Percentiles rank a stretch among this genome's conserved stretches.
Evolutionary conservation across 2,797 vertebrate species (phyloP).

Genomic region (Enteromius fasciolatus): DNA sequence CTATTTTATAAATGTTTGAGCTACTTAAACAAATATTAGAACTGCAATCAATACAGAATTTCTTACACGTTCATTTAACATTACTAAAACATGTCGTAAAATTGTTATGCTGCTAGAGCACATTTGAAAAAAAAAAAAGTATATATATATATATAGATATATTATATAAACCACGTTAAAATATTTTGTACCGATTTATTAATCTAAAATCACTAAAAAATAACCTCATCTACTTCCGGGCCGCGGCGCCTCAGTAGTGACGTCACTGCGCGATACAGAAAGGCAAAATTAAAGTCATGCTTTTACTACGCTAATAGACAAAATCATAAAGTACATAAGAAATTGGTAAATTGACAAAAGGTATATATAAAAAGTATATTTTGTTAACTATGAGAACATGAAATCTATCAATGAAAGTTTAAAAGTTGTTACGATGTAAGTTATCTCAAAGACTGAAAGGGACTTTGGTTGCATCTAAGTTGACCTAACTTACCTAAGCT

Average conservation of each 20-base stretch:
- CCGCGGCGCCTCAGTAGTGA: neutral
- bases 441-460: neutral
- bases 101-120: neutral
- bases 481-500: neutral
- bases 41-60: neutral
- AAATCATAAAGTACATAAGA: neutral
- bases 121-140: no score
- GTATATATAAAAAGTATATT: no score
- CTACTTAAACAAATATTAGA: neutral
- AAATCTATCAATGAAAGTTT: neutral
- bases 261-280: neutral
- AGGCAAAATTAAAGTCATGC: neutral
- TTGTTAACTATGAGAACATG: neutral
- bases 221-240: no score
- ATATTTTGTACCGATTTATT: neutral
- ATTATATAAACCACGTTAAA: neutral
- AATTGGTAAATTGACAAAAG: neutral
- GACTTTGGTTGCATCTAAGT: neutral
- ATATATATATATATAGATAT: no score
- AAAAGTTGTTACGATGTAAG: neutral
- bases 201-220: neutral
- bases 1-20: neutral
- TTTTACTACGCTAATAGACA: neutral
- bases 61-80: neutral
- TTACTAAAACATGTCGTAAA: neutral